Evolutionary conservation across 2,888 invertebrate species (phyloP).

Genomic region (Emmelina monodactyla): DNA sequence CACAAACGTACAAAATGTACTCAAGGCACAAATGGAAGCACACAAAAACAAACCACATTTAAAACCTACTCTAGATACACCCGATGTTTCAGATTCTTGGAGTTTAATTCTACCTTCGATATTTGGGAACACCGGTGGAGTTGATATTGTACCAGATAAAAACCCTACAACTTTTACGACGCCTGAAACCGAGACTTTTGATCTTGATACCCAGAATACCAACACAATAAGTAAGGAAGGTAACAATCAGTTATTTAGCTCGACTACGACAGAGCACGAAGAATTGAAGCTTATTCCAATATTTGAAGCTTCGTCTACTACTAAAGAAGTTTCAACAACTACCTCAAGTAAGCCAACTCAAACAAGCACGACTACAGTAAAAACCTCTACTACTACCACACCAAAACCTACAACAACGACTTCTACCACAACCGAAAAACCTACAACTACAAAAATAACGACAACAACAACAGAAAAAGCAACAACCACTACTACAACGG

Average conservation of each 20-base stretch:
- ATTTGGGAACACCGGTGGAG: constrained; percentile 75
- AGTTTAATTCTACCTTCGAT: constrained; percentile 83
- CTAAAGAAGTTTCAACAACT: constrained; percentile 14
- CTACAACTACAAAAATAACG: constrained; percentile 17
- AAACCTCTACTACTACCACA: constrained; percentile 17
- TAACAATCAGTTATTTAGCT: constrained; percentile 25
- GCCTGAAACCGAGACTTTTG: constrained; percentile 52
- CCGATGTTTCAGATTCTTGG: constrained; percentile 80
- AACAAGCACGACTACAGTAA: constrained; percentile 18
- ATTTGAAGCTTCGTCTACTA: constrained; percentile 19
- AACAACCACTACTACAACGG: constrained; percentile 16
- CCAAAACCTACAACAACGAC: constrained; percentile 18
- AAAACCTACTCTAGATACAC: constrained; percentile 69
- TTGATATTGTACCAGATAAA: constrained; percentile 66
- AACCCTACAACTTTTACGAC: constrained; percentile 36
- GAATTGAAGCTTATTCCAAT: constrained; percentile 15
- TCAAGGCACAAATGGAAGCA: constrained; percentile 79
- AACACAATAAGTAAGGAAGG: constrained; percentile 40
- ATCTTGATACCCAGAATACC: constrained; percentile 26
- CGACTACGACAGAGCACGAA: constrained; percentile 20
- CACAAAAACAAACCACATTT: constrained; percentile 56
- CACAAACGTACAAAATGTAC: constrained; percentile 81
- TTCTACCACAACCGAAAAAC: constrained; percentile 18
- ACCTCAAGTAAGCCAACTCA: constrained; percentile 12
- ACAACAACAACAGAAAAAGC: constrained; percentile 17